Evolutionary conservation across 2,113 vertebrate genomes (phyloP), one percentile per base, ranked within the genome.

Genomic region (Anser cygnoides): DNA sequence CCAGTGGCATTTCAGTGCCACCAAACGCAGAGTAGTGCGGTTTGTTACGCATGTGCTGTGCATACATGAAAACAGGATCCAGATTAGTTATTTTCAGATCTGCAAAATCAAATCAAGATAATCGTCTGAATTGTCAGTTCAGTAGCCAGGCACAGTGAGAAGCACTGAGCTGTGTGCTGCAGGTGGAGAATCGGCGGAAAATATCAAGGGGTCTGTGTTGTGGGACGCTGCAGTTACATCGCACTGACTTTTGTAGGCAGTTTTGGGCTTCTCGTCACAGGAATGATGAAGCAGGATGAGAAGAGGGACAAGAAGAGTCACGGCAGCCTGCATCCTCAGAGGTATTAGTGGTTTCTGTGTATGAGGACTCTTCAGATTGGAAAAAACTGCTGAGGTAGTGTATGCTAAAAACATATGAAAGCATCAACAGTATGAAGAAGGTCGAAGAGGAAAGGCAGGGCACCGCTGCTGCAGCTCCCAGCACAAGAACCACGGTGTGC

Each of bases 401-500:
- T 62, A 16, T 57, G 71, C 37, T 90, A 50, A n/a, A 84, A 90
- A 31, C 23, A 2, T 46, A 46, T 75, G 55, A 63, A 87, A 23
- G 16, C 37, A 31, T 65, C 13, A 37, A 11, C 26, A 15, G 5
- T 33, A 31, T 9, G 44, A 39, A 65, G 55, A 62, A 71, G 3
- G 3, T 52, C 31, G 78, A 44, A 13, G 10, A 44, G 50, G 28
- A 78, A 67, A 15, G 14, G 19, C 28, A 75, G 52, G 8, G 19
- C 55, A 58, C 22, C 67, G 3, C 37, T 82, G 5, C 31, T 75
- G 3, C 26, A 82, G n/a, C n/a, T 85, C 66, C 9, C 2, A 0
- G 71, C 78, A n/a, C 0, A 1, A n/a, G 66, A 88, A 28, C 43
- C 0, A 0, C 26, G 14, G 35, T 2, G 3, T 58, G 41, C 39